phyloP scores from a whole-genome alignment of 2,797 vertebrate species.

The Enteromius viviparus region DNA sequence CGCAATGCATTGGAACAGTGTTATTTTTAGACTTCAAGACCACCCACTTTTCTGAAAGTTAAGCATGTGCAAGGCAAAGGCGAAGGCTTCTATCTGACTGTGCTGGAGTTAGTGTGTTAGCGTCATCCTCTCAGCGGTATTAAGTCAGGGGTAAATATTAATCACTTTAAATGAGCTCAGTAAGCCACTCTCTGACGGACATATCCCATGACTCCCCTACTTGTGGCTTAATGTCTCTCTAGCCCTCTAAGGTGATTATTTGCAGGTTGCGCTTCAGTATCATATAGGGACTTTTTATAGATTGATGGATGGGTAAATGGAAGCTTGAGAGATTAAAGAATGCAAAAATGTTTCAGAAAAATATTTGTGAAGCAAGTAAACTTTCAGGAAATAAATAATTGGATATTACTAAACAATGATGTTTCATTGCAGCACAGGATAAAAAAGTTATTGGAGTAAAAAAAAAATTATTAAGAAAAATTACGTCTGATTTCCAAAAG shows the following conservation, averaged over 20 bases:
- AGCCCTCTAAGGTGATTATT: conserved; percentile 63
- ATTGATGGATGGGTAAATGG: conserved; percentile 31
- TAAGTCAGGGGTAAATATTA: conserved; percentile 62
- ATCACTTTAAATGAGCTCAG: conserved; percentile 70
- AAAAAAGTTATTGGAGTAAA: neutral
- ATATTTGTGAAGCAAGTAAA: conserved; percentile 23
- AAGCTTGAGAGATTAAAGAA: neutral
- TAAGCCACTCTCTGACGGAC: conserved; percentile 64
- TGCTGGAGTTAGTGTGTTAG: conserved; percentile 49
- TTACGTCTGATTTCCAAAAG: neutral
- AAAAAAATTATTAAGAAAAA: neutral
- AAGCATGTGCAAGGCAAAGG: conserved; percentile 48
- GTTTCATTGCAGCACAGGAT: neutral
- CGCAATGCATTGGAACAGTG: conserved; percentile 17
- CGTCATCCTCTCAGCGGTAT: conserved; percentile 63
- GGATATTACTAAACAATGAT: neutral
- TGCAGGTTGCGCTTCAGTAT: conserved; percentile 60
- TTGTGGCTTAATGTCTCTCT: conserved; percentile 65
- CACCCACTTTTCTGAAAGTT: conserved; percentile 45
- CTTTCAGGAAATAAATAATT: neutral
- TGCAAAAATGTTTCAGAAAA: conserved; percentile 8
- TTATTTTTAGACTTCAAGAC: neutral
- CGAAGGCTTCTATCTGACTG: conserved; percentile 59
- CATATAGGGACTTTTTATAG: conserved; percentile 35
- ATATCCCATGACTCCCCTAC: conserved; percentile 66